A percentile compares a stretch with the other conserved stretches of the same genome.
Evolutionary conservation across 2,888 invertebrate genomes (phyloP).

Genomic region (Cetonia aurata): DNA sequence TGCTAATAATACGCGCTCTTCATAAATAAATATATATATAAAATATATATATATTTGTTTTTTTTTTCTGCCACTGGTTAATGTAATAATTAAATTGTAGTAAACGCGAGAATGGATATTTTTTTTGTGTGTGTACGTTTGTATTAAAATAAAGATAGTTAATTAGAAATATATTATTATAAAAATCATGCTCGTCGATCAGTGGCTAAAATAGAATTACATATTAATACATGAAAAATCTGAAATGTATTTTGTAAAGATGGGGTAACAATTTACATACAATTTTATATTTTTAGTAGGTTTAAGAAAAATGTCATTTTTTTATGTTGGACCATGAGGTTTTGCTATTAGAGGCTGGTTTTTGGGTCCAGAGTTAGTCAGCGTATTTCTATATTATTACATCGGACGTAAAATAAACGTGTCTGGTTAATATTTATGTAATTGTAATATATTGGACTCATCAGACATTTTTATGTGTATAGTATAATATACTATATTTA

Average conservation of each 20-base stretch:
- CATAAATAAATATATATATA: neutral
- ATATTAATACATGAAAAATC: neutral
- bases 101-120: neutral
- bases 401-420: conserved; percentile 17
- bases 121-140: conserved; percentile 6
- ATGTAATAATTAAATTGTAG: neutral
- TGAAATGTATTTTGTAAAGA: conserved; percentile 31
- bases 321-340: conserved; percentile 58
- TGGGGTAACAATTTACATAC: conserved; percentile 33
- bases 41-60: neutral
- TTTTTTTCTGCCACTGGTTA: neutral
- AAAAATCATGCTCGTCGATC: conserved; percentile 3
- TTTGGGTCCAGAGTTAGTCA: conserved; percentile 59
- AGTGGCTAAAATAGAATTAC: conserved; percentile 2
- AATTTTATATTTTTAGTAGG: conserved; percentile 38
- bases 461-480: conserved; percentile 32
- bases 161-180: conserved; percentile 1
- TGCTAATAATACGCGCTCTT: neutral
- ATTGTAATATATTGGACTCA: conserved; percentile 40
- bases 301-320: conserved; percentile 49
- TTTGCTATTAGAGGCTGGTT: conserved; percentile 58
- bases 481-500: conserved; percentile 30
- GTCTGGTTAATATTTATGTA: conserved; percentile 36
- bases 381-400: conserved; percentile 51
- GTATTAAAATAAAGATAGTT: conserved; percentile 5